Evolutionary conservation across 2,113 vertebrate species (phyloP).

Genomic region (Hystrix brachyura): DNA sequence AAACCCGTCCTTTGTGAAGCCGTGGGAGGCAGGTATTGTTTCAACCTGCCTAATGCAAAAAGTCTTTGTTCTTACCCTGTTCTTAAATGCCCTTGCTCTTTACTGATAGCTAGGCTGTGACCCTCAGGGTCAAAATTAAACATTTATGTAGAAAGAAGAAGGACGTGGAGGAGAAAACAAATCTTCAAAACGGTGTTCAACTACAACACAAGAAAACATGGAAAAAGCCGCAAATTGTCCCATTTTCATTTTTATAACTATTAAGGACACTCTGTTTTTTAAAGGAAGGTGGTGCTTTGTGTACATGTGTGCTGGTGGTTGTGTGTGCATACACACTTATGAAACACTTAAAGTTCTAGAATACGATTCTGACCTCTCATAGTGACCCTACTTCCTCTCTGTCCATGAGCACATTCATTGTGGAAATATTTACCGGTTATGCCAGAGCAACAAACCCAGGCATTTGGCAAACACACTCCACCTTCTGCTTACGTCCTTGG

Average conservation of each 20-base stretch:
- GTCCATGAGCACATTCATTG: background rate
- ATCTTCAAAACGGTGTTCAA: background rate
- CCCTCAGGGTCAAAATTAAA: fast-evolving
- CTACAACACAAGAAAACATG: fast-evolving
- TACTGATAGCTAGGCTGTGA: background rate
- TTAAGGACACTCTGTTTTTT: background rate
- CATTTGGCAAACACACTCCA: no score
- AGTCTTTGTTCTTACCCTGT: no score
- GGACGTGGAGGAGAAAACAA: fast-evolving
- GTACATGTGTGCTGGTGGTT: no score
- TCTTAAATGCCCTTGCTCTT: background rate
- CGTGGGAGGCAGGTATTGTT: no score
- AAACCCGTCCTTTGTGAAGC: no score
- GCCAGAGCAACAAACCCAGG: no score
- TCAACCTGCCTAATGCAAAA: no score
- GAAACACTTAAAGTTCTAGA: fast-evolving
- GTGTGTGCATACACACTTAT: background rate
- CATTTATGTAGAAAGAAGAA: fast-evolving
- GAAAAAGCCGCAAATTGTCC: background rate
- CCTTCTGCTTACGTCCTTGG: no score
- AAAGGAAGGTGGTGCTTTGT: background rate
- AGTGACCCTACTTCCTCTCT: background rate
- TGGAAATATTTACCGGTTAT: background rate
- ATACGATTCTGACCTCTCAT: background rate
- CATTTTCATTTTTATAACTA: background rate